Evolutionary conservation across 2,113 vertebrate genomes (phyloP), one percentile per base, ranked within the genome.

Genomic region (Corythornis vintsioides): DNA sequence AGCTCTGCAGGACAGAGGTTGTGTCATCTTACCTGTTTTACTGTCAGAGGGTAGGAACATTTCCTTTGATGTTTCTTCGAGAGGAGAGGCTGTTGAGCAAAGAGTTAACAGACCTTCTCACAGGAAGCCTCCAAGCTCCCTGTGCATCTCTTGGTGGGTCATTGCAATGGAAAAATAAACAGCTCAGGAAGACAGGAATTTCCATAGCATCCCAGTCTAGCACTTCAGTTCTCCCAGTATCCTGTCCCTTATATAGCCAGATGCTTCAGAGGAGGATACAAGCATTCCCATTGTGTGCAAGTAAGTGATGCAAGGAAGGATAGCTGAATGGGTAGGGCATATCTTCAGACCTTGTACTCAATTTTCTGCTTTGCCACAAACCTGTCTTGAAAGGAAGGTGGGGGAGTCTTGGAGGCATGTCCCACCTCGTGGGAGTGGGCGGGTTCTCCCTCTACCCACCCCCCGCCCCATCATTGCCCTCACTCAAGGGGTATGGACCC

Each of bases 81-180:
- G 47, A 69, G 40, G 26, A 35, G 64, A 18, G 16, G 28, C 55
- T 87, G 47, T 38, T 66, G 72, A 67, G 26, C 8, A 3, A 83
- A 59, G 67, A 71, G 92, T 96, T 94, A 95, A 94, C 19, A 75
- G 53, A 55, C 9, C n/a, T 82, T 25, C 66, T 73, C 47, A 74
- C 78, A 83, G 84, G 86, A 92, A 87, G 71, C 20, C 0, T 1
- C 47, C 2, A 25, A 53, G 43, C 63, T 91, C 70, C 63, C 48
- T 72, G 48, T 79, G 66, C 87, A 93, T 93, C 86, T 85, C 77
- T 76, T 92, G 63, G 52, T 90, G 84, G 94, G 80, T 91, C 56
- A 33, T 22, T 93, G 78, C 79, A 92, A 40, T 91, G 89, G 84
- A 76, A 95, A 95, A 94, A 93, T 66, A 94, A 96, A 94, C 84